These are phyloP conservation scores for Ectemnius cavifrons DNA, from an alignment of 2,888 invertebrate genomes.

Conservation along the genomic window DNA sequence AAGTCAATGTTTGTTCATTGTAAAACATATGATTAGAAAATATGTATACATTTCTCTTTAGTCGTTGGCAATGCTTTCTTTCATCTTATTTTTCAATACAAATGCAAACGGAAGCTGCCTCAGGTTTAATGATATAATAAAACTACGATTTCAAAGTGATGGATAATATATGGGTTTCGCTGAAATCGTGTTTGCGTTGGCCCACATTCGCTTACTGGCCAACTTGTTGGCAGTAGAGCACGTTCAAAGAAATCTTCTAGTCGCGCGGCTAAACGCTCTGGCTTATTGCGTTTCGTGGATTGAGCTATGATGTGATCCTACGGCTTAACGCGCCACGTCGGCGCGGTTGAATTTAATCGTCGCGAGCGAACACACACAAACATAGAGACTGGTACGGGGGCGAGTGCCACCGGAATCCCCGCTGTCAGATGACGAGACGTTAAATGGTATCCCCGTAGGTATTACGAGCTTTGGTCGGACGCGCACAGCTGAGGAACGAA, in stretches of 20 bases:
- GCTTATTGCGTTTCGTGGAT: conserved; percentile 53
- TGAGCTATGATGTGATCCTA: conserved; percentile 59
- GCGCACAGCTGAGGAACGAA: conserved; percentile 21
- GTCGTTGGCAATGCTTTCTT: no score
- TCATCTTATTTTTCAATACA: no score
- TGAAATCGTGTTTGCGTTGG: no score
- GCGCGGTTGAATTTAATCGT: conserved; percentile 67
- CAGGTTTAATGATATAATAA: no score
- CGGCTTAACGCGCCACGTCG: conserved; percentile 62
- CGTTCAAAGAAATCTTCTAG: conserved; percentile 48
- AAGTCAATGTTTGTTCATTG: no score
- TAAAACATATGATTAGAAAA: no score
- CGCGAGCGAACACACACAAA: conserved; percentile 50
- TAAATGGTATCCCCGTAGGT: conserved; percentile 58
- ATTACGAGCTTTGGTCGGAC: conserved; percentile 43
- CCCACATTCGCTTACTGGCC: no score
- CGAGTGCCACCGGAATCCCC: conserved; percentile 54
- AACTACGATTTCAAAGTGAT: no score
- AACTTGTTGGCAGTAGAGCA: no score
- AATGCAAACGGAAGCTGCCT: no score
- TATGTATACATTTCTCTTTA: no score
- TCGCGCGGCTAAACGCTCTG: conserved; percentile 59
- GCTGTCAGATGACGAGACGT: conserved; percentile 61
- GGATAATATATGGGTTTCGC: no score
- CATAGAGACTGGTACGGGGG: conserved; percentile 34